phyloP scores from a whole-genome alignment of 2,113 vertebrate species.

The Xyliphius kryptos region DNA sequence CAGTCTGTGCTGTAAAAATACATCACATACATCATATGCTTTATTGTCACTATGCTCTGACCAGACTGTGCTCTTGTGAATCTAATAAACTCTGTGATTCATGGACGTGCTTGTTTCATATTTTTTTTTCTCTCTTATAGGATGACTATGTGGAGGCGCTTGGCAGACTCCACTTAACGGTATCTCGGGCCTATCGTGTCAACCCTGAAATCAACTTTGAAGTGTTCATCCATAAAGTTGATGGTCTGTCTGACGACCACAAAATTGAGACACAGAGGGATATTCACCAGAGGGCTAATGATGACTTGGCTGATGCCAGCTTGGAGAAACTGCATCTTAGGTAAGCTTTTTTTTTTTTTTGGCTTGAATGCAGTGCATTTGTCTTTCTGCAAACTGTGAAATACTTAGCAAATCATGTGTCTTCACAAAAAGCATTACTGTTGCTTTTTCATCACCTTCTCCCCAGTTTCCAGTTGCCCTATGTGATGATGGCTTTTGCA shows the following conservation, averaged over 20 bases:
- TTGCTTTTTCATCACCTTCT: constrained; percentile 18
- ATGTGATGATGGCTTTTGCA: constrained; percentile 12
- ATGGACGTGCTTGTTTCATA: not conserved
- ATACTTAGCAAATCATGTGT: constrained; percentile 18
- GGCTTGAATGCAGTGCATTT: no score
- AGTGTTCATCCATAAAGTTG: constrained; percentile 99
- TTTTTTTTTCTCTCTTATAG: constrained; percentile 59
- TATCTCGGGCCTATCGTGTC: constrained; percentile 94
- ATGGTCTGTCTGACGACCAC: constrained; percentile 96
- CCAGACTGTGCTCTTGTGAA: not conserved
- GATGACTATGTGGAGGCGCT: constrained; percentile 98
- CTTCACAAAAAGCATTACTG: constrained; percentile 4
- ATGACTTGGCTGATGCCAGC: constrained; percentile 92
- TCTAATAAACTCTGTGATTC: not conserved
- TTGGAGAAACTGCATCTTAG: constrained; percentile 98
- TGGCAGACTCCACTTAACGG: constrained; percentile 91
- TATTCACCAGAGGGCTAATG: constrained; percentile 97
- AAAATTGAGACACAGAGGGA: constrained; percentile 99
- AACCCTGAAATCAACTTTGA: constrained; percentile 99
- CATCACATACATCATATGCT: constrained; percentile 3
- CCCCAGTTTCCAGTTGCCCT: constrained; percentile 11
- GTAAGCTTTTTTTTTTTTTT: constrained; percentile 56
- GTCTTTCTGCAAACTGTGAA: constrained; percentile 26
- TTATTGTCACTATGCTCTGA: constrained; percentile 2
- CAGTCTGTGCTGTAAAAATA: not conserved